Evolutionary conservation across 1,140 invertebrate species (phyloP), one percentile per base, ranked within the genome.

Genomic region (Philaenus spumarius): DNA sequence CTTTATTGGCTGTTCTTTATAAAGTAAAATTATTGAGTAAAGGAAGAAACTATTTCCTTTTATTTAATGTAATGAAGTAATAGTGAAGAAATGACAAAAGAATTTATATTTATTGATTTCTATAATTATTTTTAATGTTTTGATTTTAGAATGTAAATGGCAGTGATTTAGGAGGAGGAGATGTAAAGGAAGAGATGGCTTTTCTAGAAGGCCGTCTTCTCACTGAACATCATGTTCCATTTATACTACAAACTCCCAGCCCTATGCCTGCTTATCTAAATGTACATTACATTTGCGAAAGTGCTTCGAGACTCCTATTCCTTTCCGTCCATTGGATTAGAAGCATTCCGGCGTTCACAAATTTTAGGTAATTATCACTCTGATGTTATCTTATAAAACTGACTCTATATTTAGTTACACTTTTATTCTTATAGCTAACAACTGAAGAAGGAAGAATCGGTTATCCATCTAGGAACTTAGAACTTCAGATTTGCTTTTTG

Each of bases 221-320:
- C 24, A 77, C 78, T n/a, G 84, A 86, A 56, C 77, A 79, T 19
- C 80, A 87, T 67, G 80, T 84, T 52, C 68, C 78, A 17, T 95
- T 95, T 69, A 85, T 88, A 67, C 74, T 95, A 61, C 87, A 88
- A 62, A 86, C 88, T 6, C 92, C 92, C 14, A 84, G 83, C 37
- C 84, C 89, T 46, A 84, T 89, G 61, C 87, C 89, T 39, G 78
- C 85, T 15, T 91, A 87, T 73, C 78, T 90, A 52, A 93, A 91
- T 68, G 82, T 90, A 60, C 89, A 93, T 74, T 93, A 90, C 67
- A 91, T 96, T 47, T 95, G 90, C 76, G 93, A 96, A 77, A 92
- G 87, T 70, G 90, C 91, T 6, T 93, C 90, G 15, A 78, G 93
- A 63, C 77, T 96, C 42, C 76, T 96, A 30, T 95, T 96, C 70